Evolutionary conservation across 2,888 invertebrate species (phyloP), one percentile per base, ranked within the genome.

Genomic region (Volucella zonaria): DNA sequence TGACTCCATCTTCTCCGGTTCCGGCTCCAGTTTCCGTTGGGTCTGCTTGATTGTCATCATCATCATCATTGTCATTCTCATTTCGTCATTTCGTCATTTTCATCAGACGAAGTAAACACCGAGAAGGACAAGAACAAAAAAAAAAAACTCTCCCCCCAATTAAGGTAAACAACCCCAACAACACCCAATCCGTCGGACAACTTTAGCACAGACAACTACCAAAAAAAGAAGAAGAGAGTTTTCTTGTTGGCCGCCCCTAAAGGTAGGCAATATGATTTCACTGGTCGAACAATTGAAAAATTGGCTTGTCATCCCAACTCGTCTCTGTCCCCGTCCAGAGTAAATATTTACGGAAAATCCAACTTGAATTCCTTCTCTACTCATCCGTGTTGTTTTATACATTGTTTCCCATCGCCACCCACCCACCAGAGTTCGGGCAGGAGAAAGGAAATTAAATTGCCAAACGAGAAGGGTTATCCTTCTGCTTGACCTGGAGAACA

Each of bases 281-380:
- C 79, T 54, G 15, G 59, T 66, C 49, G 70, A 54, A 75, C 64
- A 75, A 70, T 83, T 47, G 80, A 49, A 70, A 75, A 83, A 83
- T 83, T 71, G 79, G 51, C 67, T 67, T 80, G 67, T 80, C 64
- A 38, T 59, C 49, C 68, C 64, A 61, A 38, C 66, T 62, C 49
- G 80, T 71, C 47, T 38, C 71, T 85, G 71, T 80, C 76, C 77
- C 85, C 81, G 61, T 62, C 10, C 67, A 85, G 76, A 49, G 80
- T 59, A 80, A 85, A 85, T 85, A 85, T 85, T 85, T 85, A 76
- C 80, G 58, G 15, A 68, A 80, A 81, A 81, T 73, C 80, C 4
- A 81, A 66, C 79, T 80, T 71, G 45, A 75, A 51, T 23, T 9
- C 42, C 14, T 54, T 56, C 59, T 52, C 51, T 45, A 51, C 6